phyloP scores from a whole-genome alignment of 2,113 vertebrate genomes.

The Ardeotis arabs region DNA sequence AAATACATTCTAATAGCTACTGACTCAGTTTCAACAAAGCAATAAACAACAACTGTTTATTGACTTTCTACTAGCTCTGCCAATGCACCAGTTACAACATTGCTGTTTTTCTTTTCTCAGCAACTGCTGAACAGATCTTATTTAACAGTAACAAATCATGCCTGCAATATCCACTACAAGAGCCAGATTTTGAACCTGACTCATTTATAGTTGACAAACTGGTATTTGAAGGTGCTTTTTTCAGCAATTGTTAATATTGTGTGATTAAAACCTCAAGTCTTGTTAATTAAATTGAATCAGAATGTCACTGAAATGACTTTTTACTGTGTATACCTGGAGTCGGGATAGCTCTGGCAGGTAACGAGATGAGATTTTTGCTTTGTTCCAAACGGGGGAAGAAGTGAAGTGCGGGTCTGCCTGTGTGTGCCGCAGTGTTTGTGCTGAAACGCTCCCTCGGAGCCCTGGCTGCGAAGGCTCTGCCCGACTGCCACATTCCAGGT shows the following conservation, averaged over 20 bases:
- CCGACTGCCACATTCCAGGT: neutral
- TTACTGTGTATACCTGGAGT: neutral
- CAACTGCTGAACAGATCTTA: neutral
- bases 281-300: neutral
- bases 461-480: fast-evolving
- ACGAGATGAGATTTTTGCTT: neutral
- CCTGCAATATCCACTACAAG: neutral
- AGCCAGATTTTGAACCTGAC: neutral
- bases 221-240: neutral
- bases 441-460: neutral
- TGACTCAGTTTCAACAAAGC: slow-evolving; percentile 36
- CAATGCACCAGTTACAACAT: neutral
- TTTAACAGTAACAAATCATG: neutral
- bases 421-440: fast-evolving
- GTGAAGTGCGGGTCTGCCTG: neutral
- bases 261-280: neutral
- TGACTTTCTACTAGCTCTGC: slow-evolving; percentile 2
- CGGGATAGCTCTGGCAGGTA: neutral
- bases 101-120: neutral
- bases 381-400: neutral
- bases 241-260: neutral
- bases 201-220: neutral
- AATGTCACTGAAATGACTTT: neutral
- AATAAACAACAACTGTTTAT: slow-evolving; percentile 27
- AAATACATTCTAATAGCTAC: neutral